phyloP scores from a whole-genome alignment of 1,140 invertebrate species.

The Drosophila chauvacae region DNA sequence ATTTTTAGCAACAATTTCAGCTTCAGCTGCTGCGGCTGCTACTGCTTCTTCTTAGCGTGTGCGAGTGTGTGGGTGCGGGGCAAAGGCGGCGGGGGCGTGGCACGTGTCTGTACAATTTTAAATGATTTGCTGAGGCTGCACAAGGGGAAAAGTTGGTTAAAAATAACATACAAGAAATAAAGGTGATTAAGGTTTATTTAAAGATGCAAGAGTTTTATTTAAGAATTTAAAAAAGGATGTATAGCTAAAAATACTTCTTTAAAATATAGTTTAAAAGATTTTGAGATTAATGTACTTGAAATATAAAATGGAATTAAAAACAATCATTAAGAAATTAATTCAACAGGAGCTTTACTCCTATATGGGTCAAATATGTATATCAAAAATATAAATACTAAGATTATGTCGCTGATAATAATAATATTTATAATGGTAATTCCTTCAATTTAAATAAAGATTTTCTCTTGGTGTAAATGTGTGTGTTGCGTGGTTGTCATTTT shows the following conservation, averaged over 20 bases:
- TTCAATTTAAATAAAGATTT: neutral
- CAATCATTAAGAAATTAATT: neutral
- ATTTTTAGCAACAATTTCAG: slow-evolving; percentile 69
- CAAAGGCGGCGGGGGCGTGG: slow-evolving; percentile 10
- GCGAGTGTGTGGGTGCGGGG: slow-evolving; percentile 12
- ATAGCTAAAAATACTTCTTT: neutral
- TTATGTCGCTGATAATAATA: neutral
- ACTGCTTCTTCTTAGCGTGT: slow-evolving; percentile 14
- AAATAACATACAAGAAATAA: neutral
- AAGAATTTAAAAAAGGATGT: neutral
- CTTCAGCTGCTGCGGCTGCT: slow-evolving; percentile 22
- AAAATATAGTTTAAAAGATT: neutral
- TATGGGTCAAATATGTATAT: too few relatives aligned
- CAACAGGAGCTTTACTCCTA: neutral
- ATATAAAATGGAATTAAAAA: neutral
- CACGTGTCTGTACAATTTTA: slow-evolving; percentile 72
- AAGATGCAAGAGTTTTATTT: neutral
- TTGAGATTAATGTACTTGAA: neutral
- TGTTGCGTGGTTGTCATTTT: slow-evolving; percentile 14
- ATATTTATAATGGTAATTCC: neutral
- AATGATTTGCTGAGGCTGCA: slow-evolving; percentile 59
- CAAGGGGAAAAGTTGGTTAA: neutral
- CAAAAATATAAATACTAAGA: neutral
- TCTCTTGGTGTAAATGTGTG: slow-evolving; percentile 3
- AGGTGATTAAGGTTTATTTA: neutral